Evolutionary conservation across 2,113 vertebrate genomes (phyloP).

Genomic region (Chloropsis cyanopogon): DNA sequence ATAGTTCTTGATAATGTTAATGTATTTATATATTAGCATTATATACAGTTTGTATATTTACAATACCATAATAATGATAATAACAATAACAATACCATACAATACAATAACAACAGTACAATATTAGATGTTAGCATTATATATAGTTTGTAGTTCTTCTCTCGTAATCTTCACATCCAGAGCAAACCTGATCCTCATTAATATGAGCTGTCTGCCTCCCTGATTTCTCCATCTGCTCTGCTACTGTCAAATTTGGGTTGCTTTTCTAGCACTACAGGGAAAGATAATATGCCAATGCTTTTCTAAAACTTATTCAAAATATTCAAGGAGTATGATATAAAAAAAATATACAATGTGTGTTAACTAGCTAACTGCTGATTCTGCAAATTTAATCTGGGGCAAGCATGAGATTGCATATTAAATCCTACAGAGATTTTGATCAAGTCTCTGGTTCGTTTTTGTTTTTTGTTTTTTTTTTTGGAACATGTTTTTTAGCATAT

Average conservation of each 20-base stretch:
- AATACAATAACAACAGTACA: neutral
- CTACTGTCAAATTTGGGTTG: neutral
- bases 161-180: neutral
- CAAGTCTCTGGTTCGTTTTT: neutral
- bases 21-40: rapidly evolving
- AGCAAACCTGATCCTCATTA: neutral
- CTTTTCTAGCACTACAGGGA: neutral
- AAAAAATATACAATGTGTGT: neutral
- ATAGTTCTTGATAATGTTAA: neutral
- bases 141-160: neutral
- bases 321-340: neutral
- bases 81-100: too few relatives aligned
- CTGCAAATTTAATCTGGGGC: neutral
- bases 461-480: neutral
- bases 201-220: neutral
- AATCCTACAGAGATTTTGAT: neutral
- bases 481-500: neutral
- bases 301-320: neutral
- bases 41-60: neutral
- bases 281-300: neutral
- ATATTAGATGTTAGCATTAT: neutral
- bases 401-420: neutral
- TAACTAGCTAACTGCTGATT: neutral
- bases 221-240: neutral
- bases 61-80: too few relatives aligned